Evolutionary conservation across 1,140 invertebrate genomes (phyloP).

Genomic region (Lethocerus indicus): DNA sequence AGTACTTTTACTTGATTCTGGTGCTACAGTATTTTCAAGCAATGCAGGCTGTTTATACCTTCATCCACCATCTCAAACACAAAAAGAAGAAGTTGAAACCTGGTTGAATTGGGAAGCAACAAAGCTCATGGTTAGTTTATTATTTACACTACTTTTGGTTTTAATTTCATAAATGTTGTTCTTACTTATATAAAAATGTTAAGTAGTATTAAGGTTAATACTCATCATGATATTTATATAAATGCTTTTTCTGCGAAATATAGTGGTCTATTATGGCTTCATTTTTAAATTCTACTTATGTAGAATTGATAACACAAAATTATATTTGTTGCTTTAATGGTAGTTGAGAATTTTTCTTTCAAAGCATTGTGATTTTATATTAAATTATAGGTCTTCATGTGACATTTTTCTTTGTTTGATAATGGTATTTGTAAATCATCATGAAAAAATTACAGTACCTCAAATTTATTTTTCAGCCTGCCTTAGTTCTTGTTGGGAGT

Average conservation of each 20-base stretch:
- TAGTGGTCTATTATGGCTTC: background rate
- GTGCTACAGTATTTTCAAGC: constrained; percentile 16
- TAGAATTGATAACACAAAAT: constrained; percentile 1
- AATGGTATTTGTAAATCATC: background rate
- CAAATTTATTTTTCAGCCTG: constrained; percentile 14
- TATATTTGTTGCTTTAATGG: constrained; percentile 4
- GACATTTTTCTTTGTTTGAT: background rate
- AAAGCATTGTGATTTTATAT: background rate
- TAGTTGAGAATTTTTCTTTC: background rate
- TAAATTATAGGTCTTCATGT: background rate
- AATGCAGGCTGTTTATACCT: constrained; percentile 16
- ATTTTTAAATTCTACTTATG: background rate
- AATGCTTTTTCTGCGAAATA: background rate
- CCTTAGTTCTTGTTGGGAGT: constrained; percentile 7
- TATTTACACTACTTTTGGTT: background rate
- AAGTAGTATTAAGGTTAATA: background rate
- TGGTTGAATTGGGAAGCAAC: constrained; percentile 26
- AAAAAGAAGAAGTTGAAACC: constrained; percentile 14
- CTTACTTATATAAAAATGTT: background rate
- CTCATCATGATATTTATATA: background rate
- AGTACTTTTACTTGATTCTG: constrained; percentile 15
- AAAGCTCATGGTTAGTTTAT: constrained; percentile 17
- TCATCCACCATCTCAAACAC: constrained; percentile 10
- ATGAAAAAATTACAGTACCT: background rate
- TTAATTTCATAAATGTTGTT: background rate